phyloP scores from a whole-genome alignment of 1,140 invertebrate species.

The Drosophila asahinai region DNA sequence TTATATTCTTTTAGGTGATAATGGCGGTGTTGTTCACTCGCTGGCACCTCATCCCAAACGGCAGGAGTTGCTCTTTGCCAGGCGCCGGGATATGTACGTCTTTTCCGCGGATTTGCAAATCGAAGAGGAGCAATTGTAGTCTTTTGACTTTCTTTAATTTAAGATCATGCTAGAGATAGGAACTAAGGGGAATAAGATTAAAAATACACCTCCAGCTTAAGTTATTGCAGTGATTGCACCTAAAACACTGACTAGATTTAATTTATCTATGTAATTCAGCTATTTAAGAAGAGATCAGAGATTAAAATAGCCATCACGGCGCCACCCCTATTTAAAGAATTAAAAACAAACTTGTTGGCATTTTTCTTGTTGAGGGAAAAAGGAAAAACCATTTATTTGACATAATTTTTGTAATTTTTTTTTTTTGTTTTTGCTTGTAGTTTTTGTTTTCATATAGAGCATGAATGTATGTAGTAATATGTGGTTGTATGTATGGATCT shows the following conservation, averaged over 20 bases:
- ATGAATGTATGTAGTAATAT: slow-evolving; percentile 83
- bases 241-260: too few relatives aligned
- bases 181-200: not conserved
- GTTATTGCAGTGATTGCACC: too few relatives aligned
- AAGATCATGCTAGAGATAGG: not conserved
- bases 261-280: too few relatives aligned
- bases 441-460: slow-evolving; percentile 77
- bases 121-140: slow-evolving; percentile 67
- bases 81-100: slow-evolving; percentile 88
- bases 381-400: slow-evolving; percentile 84
- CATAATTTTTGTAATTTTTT: slow-evolving; percentile 70
- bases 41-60: slow-evolving; percentile 90
- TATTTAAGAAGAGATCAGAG: too few relatives aligned
- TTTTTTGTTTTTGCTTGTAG: slow-evolving; percentile 46
- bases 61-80: slow-evolving; percentile 89
- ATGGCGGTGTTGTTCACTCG: slow-evolving; percentile 88
- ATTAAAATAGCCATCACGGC: not conserved
- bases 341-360: slow-evolving; percentile 3
- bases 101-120: slow-evolving; percentile 85
- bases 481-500: slow-evolving; percentile 64
- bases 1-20: slow-evolving; percentile 76
- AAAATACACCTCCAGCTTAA: not conserved
- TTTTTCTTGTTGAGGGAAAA: slow-evolving; percentile 74
- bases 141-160: not conserved
- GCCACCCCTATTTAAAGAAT: not conserved